Base-by-base conservation (phyloP, 2,888 invertebrate genomes). In the Cyclophora albipunctata region DNA sequence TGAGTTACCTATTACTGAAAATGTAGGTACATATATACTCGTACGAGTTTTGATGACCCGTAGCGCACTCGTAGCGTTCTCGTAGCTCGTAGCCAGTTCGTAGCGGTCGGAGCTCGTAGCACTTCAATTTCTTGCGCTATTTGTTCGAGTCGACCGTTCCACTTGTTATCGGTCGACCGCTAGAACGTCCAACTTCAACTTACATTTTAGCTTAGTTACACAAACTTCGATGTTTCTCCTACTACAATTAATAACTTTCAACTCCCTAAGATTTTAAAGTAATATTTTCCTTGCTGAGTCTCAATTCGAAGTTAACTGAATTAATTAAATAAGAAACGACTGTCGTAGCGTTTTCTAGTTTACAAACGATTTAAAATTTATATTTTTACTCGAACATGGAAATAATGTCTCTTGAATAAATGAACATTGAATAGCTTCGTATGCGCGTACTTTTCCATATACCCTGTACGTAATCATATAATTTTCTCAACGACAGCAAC, bases 51-150 rank as follows among this genome's bases (percentile, higher is more conserved):
- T 33, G 34, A 51, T 58, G 43, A 49, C 47, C 46, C 53, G 55
- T 47, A 52, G 46, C 48, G 44, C 20, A 20, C 20, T 47, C 53
- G 53, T 53, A 57, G 55, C 48, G 20, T 46, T 51, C 45, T 52
- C 55, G 49, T 48, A 48, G 35, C 49, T 54, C 63, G 64, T 66
- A 65, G 64, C 55, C 46, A 49, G 57, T 57, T 69, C 71, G 73
- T 71, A 75, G 73, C 70, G 72, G 71, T 67, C 50, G 43, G 4
- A 7, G 54, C 68, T 57, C 66, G 70, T 71, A 69, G 68, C 71
- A 70, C 69, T 76, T 66, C 75, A 75, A 79, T 77, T 70, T 73
- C 66, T 71, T 70, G 66, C 69, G 62, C 72, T 66, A 72, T 71
- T 69, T 69, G 63, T 54, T 68, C 61, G 52, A 62, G 53, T 70